A percentile compares a stretch with the other conserved stretches of the same genome.
These are phyloP conservation scores for Ammodramus savannarum DNA, from an alignment of 2,113 vertebrate species.

Conservation along the genomic window DNA sequence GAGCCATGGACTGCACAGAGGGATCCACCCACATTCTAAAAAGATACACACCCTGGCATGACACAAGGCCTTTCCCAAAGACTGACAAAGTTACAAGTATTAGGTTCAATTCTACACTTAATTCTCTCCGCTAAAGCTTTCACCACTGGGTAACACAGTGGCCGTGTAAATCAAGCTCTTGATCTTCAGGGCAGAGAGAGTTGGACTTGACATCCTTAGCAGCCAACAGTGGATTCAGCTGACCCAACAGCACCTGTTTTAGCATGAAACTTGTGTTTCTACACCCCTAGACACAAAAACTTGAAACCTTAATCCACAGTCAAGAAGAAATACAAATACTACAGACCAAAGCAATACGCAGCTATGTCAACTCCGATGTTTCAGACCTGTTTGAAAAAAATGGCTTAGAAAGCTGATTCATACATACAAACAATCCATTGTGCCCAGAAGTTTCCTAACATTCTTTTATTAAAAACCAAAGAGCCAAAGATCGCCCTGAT, in stretches of 20 bases:
- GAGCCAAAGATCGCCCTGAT: slow-evolving; percentile 29
- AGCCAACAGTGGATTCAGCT: background rate
- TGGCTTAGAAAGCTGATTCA: background rate
- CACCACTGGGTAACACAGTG: background rate
- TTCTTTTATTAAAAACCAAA: slow-evolving; percentile 68
- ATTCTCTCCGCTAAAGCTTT: background rate
- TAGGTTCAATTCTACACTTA: background rate
- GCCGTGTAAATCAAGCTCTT: background rate
- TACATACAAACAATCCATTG: background rate
- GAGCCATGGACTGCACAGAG: background rate
- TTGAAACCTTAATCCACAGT: background rate
- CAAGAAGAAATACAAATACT: background rate
- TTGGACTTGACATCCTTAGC: background rate
- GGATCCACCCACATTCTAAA: accelerated
- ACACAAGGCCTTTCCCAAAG: background rate
- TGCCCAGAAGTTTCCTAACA: slow-evolving; percentile 53
- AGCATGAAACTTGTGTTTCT: background rate
- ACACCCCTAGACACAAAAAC: background rate
- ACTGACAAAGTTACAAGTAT: background rate
- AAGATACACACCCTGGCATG: accelerated
- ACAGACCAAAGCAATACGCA: background rate
- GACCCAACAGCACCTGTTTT: background rate
- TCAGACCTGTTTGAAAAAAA: background rate
- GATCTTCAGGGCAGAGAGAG: background rate
- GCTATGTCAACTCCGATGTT: background rate